Percentiles rank a stretch among this genome's conserved stretches.
These are phyloP conservation scores for Drosophila insularis DNA, from an alignment of 1,140 invertebrate species.

Conservation along the genomic window DNA sequence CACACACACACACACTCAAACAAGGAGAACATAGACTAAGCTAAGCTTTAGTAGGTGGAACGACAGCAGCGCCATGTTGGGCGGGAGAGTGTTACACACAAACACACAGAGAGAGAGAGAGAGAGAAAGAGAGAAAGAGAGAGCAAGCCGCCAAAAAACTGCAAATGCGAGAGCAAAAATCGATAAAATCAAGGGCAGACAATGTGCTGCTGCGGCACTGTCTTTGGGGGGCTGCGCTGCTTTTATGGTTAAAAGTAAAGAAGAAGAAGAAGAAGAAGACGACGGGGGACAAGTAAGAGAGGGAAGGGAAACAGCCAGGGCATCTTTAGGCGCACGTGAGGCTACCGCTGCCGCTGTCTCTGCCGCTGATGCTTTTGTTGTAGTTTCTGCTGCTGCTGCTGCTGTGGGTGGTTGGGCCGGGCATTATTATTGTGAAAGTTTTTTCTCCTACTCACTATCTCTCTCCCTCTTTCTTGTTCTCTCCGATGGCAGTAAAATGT, in stretches of 20 bases:
- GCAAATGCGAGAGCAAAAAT: conserved; percentile 63
- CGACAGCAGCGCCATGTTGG: conserved; percentile 25
- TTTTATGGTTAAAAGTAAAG: conserved; percentile 4
- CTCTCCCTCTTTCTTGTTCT: conserved; percentile 14
- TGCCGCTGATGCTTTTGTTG: not conserved
- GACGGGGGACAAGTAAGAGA: not conserved
- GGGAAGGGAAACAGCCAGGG: not conserved
- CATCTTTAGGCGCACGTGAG: conserved; percentile 67
- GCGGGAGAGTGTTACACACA: conserved; percentile 14
- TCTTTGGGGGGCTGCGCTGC: conserved; percentile 10
- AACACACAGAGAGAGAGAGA: conserved; percentile 11
- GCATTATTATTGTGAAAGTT: conserved; percentile 75
- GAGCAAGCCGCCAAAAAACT: conserved; percentile 55
- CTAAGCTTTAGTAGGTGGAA: conserved; percentile 47
- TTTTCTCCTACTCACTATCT: conserved; percentile 16
- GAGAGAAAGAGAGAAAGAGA: conserved; percentile 16
- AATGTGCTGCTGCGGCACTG: conserved; percentile 54
- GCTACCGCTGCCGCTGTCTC: conserved; percentile 19
- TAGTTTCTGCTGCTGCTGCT: conserved; percentile 22
- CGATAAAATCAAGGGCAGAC: conserved; percentile 80
- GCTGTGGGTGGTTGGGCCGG: conserved; percentile 25
- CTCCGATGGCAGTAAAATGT: conserved; percentile 66
- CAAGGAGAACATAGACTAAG: conserved; percentile 27
- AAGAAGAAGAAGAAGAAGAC: conserved; percentile 5
- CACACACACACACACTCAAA: conserved; percentile 17